phyloP scores from a whole-genome alignment of 2,797 vertebrate species.

The Esox masquinongy region DNA sequence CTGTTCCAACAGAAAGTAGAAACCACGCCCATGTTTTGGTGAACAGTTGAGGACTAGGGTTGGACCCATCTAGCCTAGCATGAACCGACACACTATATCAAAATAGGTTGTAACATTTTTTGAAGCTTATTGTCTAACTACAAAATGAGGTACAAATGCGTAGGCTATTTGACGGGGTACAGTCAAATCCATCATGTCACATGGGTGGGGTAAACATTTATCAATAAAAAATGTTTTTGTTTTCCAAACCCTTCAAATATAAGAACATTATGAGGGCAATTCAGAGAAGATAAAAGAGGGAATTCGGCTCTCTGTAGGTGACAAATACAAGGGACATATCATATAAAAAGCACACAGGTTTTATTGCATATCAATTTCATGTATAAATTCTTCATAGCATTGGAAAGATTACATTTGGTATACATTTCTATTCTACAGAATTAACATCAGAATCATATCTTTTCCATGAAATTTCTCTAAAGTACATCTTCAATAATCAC shows the following conservation, averaged over 20 bases:
- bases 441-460: slow-evolving; percentile 93
- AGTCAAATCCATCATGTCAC: background rate
- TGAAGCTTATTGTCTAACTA: no score
- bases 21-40: background rate
- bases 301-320: background rate
- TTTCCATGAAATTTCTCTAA: slow-evolving; percentile 92
- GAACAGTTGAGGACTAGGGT: background rate
- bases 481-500: slow-evolving; percentile 91
- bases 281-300: background rate
- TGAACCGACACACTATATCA: background rate
- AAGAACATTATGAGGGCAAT: background rate
- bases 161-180: no score
- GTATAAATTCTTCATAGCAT: slow-evolving; percentile 99
- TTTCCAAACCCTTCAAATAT: background rate
- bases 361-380: slow-evolving; percentile 99
- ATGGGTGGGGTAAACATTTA: background rate
- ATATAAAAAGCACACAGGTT: slow-evolving; percentile 99
- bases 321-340: slow-evolving; percentile 32
- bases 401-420: slow-evolving; percentile 99
- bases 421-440: slow-evolving; percentile 99
- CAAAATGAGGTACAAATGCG: no score
- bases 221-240: background rate
- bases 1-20: background rate
- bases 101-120: background rate
- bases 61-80: background rate